Evolutionary conservation across 23 tunicate genomes (phyloP), one percentile per base, ranked within the genome.

Genomic region (Trididemnum miniatum): DNA sequence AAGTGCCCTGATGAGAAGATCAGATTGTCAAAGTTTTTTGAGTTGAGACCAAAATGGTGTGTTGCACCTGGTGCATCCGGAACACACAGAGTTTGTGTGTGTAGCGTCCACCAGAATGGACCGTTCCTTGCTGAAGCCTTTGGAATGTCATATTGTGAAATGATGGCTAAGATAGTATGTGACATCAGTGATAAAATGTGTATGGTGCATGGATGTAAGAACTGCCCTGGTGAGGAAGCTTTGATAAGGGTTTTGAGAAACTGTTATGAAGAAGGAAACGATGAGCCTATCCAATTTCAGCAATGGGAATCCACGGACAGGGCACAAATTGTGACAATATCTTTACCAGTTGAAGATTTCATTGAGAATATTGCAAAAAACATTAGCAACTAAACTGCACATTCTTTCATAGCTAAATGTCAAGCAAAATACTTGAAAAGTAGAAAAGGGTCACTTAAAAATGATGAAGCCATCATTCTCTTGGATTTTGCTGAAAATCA

Each of bases 281-380:
- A 63, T 9, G 71, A 63, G 5, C 7, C 12, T 9, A 63, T 63
- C 22, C 7, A 5, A 24, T 22, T 63, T 63, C 71, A 63, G 31
- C 71, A 63, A 63, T 63, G 71, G 71, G 22, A 4, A 27, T 63
- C 71, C 23, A 63, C 71, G 12, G 71, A 63, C 23, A 63, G 71
- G 22, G 22, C 54, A 44, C 9, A 9, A 44, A 44, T 44, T n/a
- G n/a, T n/a, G n/a, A n/a, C n/a, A n/a, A n/a, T n/a, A n/a, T n/a
- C n/a, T n/a, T n/a, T n/a, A n/a, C n/a, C n/a, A n/a, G n/a, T n/a
- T n/a, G n/a, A n/a, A n/a, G n/a, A n/a, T n/a, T n/a, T n/a, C n/a
- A n/a, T n/a, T n/a, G n/a, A n/a, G n/a, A n/a, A n/a, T n/a, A n/a
- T n/a, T n/a, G n/a, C n/a, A n/a, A n/a, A n/a, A n/a, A n/a, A n/a